These are phyloP conservation scores for Acromyrmex charruanus DNA, from an alignment of 1,140 invertebrate species.

Conservation along the genomic window DNA sequence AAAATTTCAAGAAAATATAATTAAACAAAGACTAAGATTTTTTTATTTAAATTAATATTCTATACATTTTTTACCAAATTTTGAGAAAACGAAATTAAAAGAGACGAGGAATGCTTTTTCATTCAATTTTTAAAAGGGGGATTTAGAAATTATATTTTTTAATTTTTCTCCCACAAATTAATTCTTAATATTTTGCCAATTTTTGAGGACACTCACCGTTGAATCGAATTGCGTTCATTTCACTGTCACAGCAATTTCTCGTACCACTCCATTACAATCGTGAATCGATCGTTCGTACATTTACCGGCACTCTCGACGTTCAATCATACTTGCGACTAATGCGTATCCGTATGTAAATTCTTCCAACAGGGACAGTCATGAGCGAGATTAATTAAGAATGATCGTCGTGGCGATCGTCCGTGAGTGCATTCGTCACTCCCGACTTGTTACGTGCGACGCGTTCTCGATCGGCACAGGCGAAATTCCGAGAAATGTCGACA, in stretches of 20 bases:
- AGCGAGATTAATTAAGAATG: background rate
- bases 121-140: background rate
- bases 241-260: background rate
- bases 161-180: background rate
- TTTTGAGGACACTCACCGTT: background rate
- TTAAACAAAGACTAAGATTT: background rate
- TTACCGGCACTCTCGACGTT: background rate
- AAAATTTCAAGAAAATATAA: background rate
- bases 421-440: background rate
- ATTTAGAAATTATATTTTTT: background rate
- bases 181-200: background rate
- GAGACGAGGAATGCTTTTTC: background rate
- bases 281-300: background rate
- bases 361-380: background rate
- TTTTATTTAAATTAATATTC: background rate
- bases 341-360: too few relatives aligned
- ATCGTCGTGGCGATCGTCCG: background rate
- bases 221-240: background rate
- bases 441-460: constrained; percentile 22
- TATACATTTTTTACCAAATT: background rate
- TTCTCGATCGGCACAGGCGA: background rate
- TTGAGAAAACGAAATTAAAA: background rate
- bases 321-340: background rate
- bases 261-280: too few relatives aligned
- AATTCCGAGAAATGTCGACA: background rate